Percentiles rank a stretch among this genome's conserved stretches.
Evolutionary conservation across 2,888 invertebrate genomes (phyloP).

Genomic region (Aplocera efformata): DNA sequence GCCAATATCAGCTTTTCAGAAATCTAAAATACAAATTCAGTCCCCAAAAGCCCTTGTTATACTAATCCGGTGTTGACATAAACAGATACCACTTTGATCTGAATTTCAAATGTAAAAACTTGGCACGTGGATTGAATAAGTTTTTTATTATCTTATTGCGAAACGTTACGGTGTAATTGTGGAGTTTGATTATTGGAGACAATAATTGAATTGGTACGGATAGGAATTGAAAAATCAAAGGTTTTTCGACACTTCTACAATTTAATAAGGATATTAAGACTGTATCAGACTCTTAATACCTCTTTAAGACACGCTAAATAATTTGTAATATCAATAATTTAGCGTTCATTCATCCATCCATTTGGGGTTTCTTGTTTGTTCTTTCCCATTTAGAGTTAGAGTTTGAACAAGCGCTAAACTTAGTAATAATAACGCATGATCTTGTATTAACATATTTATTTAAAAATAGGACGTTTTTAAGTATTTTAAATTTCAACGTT

Average conservation of each 20-base stretch:
- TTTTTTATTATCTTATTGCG: slow-evolving; percentile 32
- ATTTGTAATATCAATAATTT: no score
- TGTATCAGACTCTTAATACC: background rate
- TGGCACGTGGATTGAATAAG: slow-evolving; percentile 42
- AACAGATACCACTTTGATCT: slow-evolving; percentile 49
- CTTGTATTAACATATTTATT: no score
- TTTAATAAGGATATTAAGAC: background rate
- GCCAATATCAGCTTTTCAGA: background rate
- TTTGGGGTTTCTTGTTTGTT: no score
- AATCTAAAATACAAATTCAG: slow-evolving; percentile 26
- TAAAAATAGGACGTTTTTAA: no score
- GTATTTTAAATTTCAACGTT: no score
- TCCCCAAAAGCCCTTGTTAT: slow-evolving; percentile 26
- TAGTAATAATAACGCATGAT: no score
- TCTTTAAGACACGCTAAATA: no score
- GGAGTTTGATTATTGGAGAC: background rate
- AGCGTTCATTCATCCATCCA: no score
- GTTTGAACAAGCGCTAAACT: no score
- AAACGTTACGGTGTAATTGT: slow-evolving; percentile 18
- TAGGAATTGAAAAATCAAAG: background rate
- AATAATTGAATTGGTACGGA: no score
- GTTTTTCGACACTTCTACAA: no score
- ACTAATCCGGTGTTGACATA: slow-evolving; percentile 47
- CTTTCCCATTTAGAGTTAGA: no score
- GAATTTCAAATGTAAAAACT: slow-evolving; percentile 58